Conservation (phyloP, 2,888 invertebrate genomes). For the Gnatocerus cornutus region DNA sequence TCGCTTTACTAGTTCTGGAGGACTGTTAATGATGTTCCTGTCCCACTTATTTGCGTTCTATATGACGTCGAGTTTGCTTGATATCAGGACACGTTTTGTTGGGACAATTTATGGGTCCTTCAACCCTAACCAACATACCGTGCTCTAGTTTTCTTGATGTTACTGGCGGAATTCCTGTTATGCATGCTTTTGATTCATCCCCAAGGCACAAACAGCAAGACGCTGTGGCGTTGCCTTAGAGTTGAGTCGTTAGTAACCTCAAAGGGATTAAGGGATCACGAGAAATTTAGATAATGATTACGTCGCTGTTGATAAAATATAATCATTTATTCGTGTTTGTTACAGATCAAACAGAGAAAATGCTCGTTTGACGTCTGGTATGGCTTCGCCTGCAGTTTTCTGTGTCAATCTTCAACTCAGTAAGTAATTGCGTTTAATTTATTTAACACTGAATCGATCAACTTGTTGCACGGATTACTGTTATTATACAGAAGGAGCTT, state of each 20-base stretch:
- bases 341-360: constrained; percentile 50
- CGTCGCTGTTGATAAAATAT: constrained; percentile 23
- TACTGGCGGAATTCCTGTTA: constrained; percentile 41
- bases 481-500: not conserved
- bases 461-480: constrained; percentile 45
- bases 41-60: constrained; percentile 27
- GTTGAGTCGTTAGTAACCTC: constrained; percentile 40
- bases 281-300: constrained; percentile 37
- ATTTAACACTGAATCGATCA: constrained; percentile 48
- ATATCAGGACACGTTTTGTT: constrained; percentile 28
- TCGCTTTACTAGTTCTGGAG: constrained; percentile 23
- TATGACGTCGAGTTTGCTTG: constrained; percentile 20
- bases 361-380: constrained; percentile 55
- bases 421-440: constrained; percentile 56
- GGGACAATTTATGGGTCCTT: constrained; percentile 33
- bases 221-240: constrained; percentile 23
- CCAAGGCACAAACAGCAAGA: constrained; percentile 28
- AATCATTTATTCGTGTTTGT: constrained; percentile 42
- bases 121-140: constrained; percentile 28
- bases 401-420: constrained; percentile 63
- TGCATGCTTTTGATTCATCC: constrained; percentile 50
- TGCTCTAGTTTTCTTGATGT: constrained; percentile 30
- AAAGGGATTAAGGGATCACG: constrained; percentile 38
- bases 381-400: constrained; percentile 65
- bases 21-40: constrained; percentile 23